A percentile compares a stretch with the other conserved stretches of the same genome.
These are phyloP conservation scores for Lasioglossum morio DNA, from an alignment of 2,888 invertebrate genomes.

Conservation along the genomic window DNA sequence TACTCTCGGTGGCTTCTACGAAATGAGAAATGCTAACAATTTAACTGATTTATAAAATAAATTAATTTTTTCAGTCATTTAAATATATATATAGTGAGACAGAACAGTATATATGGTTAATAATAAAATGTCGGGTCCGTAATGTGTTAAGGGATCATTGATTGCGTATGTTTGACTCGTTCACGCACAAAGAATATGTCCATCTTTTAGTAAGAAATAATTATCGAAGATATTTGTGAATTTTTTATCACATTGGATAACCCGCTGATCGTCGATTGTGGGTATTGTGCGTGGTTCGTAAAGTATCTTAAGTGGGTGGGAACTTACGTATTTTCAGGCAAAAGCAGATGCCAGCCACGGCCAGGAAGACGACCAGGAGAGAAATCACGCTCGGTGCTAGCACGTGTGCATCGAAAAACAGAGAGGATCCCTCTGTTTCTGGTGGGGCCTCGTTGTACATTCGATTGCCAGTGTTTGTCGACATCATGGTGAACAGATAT, in stretches of 20 bases:
- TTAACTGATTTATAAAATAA: too few relatives aligned
- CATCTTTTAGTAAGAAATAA: not conserved
- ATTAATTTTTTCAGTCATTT: too few relatives aligned
- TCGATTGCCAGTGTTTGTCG: slow-evolving; percentile 85
- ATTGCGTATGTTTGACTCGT: not conserved
- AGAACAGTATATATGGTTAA: too few relatives aligned
- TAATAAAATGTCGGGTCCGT: too few relatives aligned
- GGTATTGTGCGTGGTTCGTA: not conserved
- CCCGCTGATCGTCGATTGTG: not conserved
- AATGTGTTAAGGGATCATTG: too few relatives aligned
- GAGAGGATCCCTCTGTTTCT: slow-evolving; percentile 79
- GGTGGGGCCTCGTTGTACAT: slow-evolving; percentile 78
- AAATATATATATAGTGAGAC: too few relatives aligned
- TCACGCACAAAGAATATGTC: not conserved
- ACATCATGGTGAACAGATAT: slow-evolving; percentile 87
- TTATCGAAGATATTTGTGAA: not conserved
- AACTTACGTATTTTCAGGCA: slow-evolving; percentile 86
- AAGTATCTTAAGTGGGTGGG: not conserved
- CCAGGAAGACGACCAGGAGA: slow-evolving; percentile 86
- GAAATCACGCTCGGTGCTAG: slow-evolving; percentile 86
- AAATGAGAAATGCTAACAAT: too few relatives aligned
- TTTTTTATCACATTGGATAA: not conserved
- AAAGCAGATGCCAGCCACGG: slow-evolving; percentile 86
- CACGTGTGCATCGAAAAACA: slow-evolving; percentile 85
- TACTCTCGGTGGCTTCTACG: not conserved